These are phyloP conservation scores for Acanthosepion pharaonis DNA, from an alignment of 2,888 invertebrate genomes.

Conservation along the genomic window DNA sequence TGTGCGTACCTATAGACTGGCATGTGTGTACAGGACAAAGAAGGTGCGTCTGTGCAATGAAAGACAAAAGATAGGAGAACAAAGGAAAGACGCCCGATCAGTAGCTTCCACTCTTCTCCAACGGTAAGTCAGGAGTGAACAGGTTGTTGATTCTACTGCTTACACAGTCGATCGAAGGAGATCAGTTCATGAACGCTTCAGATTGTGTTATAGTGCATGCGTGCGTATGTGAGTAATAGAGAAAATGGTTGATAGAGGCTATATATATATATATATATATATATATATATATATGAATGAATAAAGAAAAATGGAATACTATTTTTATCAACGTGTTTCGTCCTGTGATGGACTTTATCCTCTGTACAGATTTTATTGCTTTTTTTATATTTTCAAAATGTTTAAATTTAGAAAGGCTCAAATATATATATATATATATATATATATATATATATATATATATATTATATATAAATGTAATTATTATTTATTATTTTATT, in stretches of 20 bases:
- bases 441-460: too few relatives aligned
- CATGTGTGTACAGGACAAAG: neutral
- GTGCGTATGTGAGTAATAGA: neutral
- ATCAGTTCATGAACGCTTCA: neutral
- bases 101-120: neutral
- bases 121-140: neutral
- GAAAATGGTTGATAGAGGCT: neutral
- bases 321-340: too few relatives aligned
- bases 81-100: neutral
- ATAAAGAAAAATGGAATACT: too few relatives aligned
- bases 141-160: constrained; percentile 18
- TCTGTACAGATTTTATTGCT: too few relatives aligned
- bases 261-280: neutral
- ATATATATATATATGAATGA: neutral
- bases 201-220: neutral
- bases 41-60: neutral
- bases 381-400: too few relatives aligned
- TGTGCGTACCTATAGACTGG: neutral
- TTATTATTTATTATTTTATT: too few relatives aligned
- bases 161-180: neutral
- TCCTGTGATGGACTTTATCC: too few relatives aligned
- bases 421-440: too few relatives aligned
- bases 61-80: neutral
- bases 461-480: too few relatives aligned
- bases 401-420: too few relatives aligned